phyloP scores from a whole-genome alignment of 2,113 vertebrate genomes.

The Ailurus styani region DNA sequence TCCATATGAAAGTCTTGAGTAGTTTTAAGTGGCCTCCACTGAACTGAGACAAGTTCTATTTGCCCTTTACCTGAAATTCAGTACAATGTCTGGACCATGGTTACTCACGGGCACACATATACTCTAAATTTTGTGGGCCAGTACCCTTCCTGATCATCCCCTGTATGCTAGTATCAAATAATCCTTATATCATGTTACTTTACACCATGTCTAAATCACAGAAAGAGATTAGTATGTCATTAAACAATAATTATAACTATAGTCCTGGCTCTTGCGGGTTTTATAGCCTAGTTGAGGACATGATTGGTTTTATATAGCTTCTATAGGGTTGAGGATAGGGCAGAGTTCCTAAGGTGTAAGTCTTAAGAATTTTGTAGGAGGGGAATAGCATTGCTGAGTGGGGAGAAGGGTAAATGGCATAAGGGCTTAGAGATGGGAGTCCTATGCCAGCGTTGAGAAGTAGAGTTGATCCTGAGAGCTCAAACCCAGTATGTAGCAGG shows the following conservation, averaged over 20 bases:
- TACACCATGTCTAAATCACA: background rate
- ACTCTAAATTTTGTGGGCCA: background rate
- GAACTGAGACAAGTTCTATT: background rate
- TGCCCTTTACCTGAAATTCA: constrained; percentile 4
- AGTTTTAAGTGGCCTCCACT: constrained; percentile 27
- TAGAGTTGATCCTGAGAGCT: background rate
- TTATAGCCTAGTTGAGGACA: background rate
- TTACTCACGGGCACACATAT: background rate
- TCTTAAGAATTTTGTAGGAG: background rate
- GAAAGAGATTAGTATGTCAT: background rate
- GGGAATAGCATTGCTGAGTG: background rate
- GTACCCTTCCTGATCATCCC: background rate
- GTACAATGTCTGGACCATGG: background rate
- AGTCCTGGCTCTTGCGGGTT: background rate
- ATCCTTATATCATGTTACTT: background rate
- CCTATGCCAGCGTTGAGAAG: background rate
- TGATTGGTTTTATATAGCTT: background rate
- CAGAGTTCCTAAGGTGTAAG: background rate
- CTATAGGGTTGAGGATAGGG: background rate
- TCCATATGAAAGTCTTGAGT: constrained; percentile 27
- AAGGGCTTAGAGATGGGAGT: background rate
- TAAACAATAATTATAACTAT: background rate
- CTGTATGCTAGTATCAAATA: background rate
- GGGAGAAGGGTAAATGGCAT: background rate
- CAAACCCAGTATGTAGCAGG: background rate